Percentiles rank a stretch among this genome's conserved stretches.
phyloP scores from a whole-genome alignment of 2,113 vertebrate genomes.

The Mastomys coucha region DNA sequence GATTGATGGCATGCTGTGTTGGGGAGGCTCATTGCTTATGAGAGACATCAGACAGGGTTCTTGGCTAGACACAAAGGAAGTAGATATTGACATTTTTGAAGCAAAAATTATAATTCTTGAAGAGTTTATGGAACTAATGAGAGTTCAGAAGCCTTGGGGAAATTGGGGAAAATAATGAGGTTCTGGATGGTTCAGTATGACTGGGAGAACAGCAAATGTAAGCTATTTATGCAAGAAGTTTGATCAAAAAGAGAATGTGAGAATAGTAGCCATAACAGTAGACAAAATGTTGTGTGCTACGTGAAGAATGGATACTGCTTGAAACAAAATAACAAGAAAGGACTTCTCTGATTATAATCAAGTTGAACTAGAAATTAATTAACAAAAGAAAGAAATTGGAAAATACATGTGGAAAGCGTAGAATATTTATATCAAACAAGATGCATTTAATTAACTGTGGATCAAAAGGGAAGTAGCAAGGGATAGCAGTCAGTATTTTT shows the following conservation, averaged over 20 bases:
- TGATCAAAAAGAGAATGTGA: not conserved
- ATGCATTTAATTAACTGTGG: not conserved
- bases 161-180: not conserved
- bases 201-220: not conserved
- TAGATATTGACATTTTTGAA: not conserved
- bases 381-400: not conserved
- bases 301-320: not conserved
- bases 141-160: not conserved
- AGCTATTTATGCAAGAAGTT: not conserved
- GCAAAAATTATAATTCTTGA: not conserved
- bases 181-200: not conserved
- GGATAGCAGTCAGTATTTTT: fast-evolving
- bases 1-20: not conserved
- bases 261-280: too few species aligned
- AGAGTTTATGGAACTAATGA: not conserved
- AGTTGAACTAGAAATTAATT: not conserved
- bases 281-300: too few species aligned
- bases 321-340: not conserved
- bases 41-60: not conserved
- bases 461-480: not conserved
- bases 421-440: not conserved
- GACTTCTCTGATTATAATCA: not conserved
- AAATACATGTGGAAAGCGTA: not conserved
- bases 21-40: not conserved
- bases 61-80: not conserved